Percentiles rank a stretch among this genome's conserved stretches.
These are phyloP conservation scores for Synchiropus splendidus DNA, from an alignment of 2,113 vertebrate genomes.

Conservation along the genomic window DNA sequence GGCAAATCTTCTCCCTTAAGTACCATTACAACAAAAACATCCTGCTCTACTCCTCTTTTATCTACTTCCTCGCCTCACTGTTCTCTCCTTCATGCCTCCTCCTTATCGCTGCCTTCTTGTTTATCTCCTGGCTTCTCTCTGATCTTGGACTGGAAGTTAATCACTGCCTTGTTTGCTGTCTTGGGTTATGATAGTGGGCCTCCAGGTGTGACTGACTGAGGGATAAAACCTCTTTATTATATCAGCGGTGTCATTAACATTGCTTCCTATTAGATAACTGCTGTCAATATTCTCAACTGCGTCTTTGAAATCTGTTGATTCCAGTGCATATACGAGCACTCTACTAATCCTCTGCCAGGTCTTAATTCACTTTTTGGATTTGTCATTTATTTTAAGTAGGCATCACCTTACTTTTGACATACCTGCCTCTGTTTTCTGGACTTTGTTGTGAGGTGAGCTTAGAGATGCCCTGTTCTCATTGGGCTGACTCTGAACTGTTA, in stretches of 20 bases:
- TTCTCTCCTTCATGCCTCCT: conserved; percentile 9
- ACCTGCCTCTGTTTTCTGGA: too few relatives aligned
- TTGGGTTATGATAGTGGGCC: conserved; percentile 13
- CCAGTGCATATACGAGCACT: too few relatives aligned
- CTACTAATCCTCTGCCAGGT: too few relatives aligned
- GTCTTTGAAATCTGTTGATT: too few relatives aligned
- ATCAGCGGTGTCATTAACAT: conserved; percentile 19
- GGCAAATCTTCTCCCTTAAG: conserved; percentile 23
- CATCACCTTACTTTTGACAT: too few relatives aligned
- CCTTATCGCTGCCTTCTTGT: too few relatives aligned
- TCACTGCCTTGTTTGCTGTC: conserved; percentile 18
- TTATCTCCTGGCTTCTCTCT: conserved; percentile 6
- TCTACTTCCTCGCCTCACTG: background rate
- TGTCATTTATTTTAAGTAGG: too few relatives aligned
- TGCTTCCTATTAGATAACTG: conserved; percentile 7
- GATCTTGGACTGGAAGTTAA: conserved; percentile 24
- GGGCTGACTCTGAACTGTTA: too few relatives aligned
- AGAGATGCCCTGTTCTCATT: too few relatives aligned
- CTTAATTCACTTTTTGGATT: background rate
- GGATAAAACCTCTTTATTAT: conserved; percentile 16
- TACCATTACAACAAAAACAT: conserved; percentile 17
- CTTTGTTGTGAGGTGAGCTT: too few relatives aligned
- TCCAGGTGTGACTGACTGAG: conserved; percentile 10
- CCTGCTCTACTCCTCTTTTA: conserved; percentile 11
- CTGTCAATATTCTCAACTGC: too few relatives aligned